Evolutionary conservation across 2,888 invertebrate genomes (phyloP).

Genomic region (Drosophila vallismaia): DNA sequence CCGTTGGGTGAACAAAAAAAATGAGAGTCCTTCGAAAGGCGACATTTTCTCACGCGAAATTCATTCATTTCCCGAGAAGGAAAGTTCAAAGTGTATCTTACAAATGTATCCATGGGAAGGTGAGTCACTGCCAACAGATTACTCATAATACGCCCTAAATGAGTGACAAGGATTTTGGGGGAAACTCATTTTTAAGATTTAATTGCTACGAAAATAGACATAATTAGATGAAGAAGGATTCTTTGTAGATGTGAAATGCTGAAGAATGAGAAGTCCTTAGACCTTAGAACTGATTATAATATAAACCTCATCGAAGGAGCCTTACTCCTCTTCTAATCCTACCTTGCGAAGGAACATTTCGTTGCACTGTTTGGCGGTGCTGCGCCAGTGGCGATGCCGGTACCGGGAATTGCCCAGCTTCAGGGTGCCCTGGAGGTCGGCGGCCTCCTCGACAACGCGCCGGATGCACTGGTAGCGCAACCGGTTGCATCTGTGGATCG

Average conservation of each 20-base stretch:
- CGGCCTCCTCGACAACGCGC: slow-evolving; percentile 88
- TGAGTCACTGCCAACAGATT: slow-evolving; percentile 8
- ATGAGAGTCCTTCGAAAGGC: not conserved
- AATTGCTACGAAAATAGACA: slow-evolving; percentile 5
- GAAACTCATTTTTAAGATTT: not conserved
- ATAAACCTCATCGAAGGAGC: not conserved
- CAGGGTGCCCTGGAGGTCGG: slow-evolving; percentile 88
- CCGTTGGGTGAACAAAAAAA: not conserved
- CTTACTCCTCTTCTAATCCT: slow-evolving; percentile 43
- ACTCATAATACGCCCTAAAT: slow-evolving; percentile 13
- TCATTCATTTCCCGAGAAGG: slow-evolving; percentile 45
- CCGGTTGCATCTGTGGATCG: slow-evolving; percentile 85
- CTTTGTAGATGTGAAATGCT: not conserved
- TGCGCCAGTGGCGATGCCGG: slow-evolving; percentile 93
- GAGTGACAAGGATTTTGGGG: slow-evolving; percentile 3
- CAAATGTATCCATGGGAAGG: slow-evolving; percentile 40
- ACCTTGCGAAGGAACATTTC: slow-evolving; percentile 95
- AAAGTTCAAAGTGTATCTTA: slow-evolving; percentile 54
- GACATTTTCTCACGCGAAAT: slow-evolving; percentile 47
- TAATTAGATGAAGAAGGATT: not conserved
- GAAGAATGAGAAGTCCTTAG: too few relatives aligned
- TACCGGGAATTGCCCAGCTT: slow-evolving; percentile 89
- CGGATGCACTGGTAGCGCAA: slow-evolving; percentile 88
- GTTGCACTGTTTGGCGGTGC: slow-evolving; percentile 94
- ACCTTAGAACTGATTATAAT: not conserved